Conservation (phyloP, 1,140 invertebrate genomes). For the Nylanderia fulva region DNA sequence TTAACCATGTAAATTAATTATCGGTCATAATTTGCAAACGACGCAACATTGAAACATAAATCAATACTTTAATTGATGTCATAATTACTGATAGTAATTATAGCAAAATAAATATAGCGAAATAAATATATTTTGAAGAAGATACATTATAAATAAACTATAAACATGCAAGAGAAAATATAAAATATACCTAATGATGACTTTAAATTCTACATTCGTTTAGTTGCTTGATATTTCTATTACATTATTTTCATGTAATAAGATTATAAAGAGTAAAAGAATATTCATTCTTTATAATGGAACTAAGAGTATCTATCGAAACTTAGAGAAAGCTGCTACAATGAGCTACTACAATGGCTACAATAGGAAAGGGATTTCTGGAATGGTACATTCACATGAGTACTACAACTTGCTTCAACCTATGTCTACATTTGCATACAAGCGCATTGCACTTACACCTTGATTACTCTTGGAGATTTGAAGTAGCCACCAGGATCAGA, state of each 20-base stretch:
- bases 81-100: conserved; percentile 34
- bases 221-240: neutral
- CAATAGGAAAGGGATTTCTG: conserved; percentile 59
- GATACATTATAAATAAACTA: neutral
- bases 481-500: conserved; percentile 36
- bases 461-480: conserved; percentile 53
- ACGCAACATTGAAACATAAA: conserved; percentile 43
- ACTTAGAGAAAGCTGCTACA: conserved; percentile 16
- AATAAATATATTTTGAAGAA: conserved; percentile 8
- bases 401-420: conserved; percentile 57
- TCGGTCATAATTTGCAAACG: conserved; percentile 50
- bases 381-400: conserved; percentile 56
- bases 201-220: neutral
- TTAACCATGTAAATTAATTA: conserved; percentile 53
- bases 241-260: neutral
- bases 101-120: neutral
- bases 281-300: neutral
- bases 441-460: conserved; percentile 51
- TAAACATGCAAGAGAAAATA: no score
- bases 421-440: conserved; percentile 59
- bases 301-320: conserved; percentile 20
- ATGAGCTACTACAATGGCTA: conserved; percentile 42
- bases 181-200: conserved; percentile 20
- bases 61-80: conserved; percentile 39
- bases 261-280: neutral